Evolutionary conservation across 1,140 invertebrate genomes (phyloP), one percentile per base, ranked within the genome.

Genomic region (Lerema accius): DNA sequence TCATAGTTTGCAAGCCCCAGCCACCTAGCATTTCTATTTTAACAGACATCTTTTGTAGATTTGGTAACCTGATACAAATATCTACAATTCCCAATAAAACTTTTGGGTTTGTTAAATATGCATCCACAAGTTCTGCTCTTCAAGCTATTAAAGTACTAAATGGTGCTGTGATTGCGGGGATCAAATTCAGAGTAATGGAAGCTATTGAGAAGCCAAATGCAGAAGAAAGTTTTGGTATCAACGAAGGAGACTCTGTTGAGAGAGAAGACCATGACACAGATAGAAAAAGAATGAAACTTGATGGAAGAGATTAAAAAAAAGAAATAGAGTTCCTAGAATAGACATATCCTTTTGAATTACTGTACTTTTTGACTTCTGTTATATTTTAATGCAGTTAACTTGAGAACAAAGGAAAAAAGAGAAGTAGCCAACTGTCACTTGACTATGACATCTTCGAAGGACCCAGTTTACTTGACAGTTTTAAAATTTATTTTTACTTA

Each of bases 81-180:
- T 97, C 97, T 75, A 94, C 98, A 82, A 91, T 98, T 63, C 94
- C 95, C 55, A 96, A 97, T 80, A 96, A 96, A 90, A 97, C 95
- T 76, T 98, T 96, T 91, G 97, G 97, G 0, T 99, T 98, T 89
- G 97, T 96, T 0, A 97, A 97, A 79, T 99, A 97, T 91, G 96
- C 96, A 1, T 94, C 91, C 23, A 92, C 93, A 39, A 94, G 95
- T 26, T 94, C 95, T 69, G 97, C 97, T 0, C 93, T 95, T 64
- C 93, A 94, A 73, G 96, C 96, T 11, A 96, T 96, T 35, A 93
- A 92, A 82, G 94, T 94, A 86, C 77, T 90, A 11, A 76, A 99
- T 82, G 96, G 96, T 2, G 95, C 96, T 62, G 95, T 96, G 76
- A 93, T 98, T 50, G 95, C 93, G 84, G 97, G 97, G 0, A 94